Evolutionary conservation across 2,888 invertebrate species (phyloP), one percentile per base, ranked within the genome.

Genomic region (Cantharis lateralis): DNA sequence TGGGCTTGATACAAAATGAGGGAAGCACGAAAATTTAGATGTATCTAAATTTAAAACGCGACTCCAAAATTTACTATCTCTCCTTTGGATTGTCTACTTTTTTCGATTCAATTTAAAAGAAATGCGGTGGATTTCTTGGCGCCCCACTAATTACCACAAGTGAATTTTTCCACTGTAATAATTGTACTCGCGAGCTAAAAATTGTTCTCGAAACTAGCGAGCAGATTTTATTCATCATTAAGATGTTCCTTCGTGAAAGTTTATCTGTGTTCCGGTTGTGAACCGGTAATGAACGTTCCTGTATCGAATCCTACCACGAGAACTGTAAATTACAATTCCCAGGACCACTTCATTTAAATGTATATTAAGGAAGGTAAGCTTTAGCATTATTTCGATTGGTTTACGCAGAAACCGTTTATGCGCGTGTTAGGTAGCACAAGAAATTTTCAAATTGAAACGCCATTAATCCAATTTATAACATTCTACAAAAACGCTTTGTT

Each of bases 241-340:
- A 81, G 80, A 80, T 80, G 81, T 82, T 82, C 80, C 82, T 82
- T 82, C 81, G 72, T 77, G 77, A 70, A 76, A 78, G 78, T 79
- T 79, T 83, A 83, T 83, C 84, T 80, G 71, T 68, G 71, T 80
- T 81, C 81, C 80, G 80, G 77, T 81, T 81, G 80, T 81, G 80
- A 79, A 80, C 82, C 83, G 82, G 83, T 84, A 83, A 84, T 83
- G 82, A 82, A 80, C 81, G 81, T 83, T 83, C 83, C 83, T 83
- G 81, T 80, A 80, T 80, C 80, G 79, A 79, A 80, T 78, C 75
- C 74, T 75, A 75, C 73, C 77, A 78, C 71, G 78, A 80, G 78
- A 78, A 75, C 75, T 78, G 74, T 79, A 80, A 80, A 80, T 80
- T 80, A 80, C 80, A 75, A 80, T 79, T 80, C 80, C 79, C 79